Evolutionary conservation across 2,797 vertebrate genomes (phyloP), one percentile per base, ranked within the genome.

Genomic region (Melopsittacus undulatus): DNA sequence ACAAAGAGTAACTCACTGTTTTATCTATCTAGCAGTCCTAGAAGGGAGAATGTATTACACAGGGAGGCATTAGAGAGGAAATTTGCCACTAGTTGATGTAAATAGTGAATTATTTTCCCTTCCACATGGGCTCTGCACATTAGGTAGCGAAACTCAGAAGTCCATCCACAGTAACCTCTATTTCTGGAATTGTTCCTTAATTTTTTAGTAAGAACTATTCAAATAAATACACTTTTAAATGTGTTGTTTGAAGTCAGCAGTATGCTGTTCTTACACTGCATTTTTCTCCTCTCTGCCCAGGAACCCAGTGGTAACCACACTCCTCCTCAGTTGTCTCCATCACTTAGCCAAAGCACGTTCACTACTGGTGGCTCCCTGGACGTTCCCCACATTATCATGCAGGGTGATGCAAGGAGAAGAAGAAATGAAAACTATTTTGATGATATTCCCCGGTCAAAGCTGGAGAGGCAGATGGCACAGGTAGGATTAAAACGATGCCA

Each of bases 331-430:
- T 98, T 99, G 97, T 99, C 99, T 97, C 99, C 99, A 84, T 99
- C 99, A 52, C 98, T 99, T 96, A 99, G 98, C 98, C 99, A 99
- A 98, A 98, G 98, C 96, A 99, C 98, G 97, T 99, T 99, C 98
- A 98, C 99, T 95, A 98, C 98, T 97, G 99, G 99, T 95, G 99
- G 99, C 97, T 99, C 99, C 94, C 99, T 99, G 97, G 99, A 99
- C 99, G 99, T 99, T 97, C 99, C 99, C 98, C 99, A 99, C 98
- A 99, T 99, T 98, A 99, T 99, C 98, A 99, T 99, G 99, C 99
- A 99, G 98, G 99, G 99, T 15, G 99, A 99, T 98, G 99, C 99
- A 92, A 98, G 99, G 97, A 99, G 99, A 97, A 98, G 99, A 98
- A 99, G 98, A 97, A 99, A 99, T 96, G 99, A 99, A 96, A 99